Conservation (phyloP, 1,140 invertebrate species). For the Ceratosolen fusciceps region DNA sequence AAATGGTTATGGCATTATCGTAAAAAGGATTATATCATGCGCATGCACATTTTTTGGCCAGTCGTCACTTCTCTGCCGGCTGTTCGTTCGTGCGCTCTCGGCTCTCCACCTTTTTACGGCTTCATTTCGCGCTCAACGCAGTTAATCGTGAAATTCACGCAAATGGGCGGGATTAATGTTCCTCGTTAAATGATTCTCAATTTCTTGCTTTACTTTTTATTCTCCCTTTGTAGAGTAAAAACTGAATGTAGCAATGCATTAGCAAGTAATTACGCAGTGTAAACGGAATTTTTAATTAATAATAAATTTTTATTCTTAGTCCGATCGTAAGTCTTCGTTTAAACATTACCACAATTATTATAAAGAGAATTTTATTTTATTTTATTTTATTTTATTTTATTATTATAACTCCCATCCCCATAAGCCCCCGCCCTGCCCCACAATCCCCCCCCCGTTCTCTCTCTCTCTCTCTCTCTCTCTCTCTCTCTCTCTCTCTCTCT, state of each 20-base stretch:
- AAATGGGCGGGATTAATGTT: slow-evolving; percentile 26
- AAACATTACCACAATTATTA: too few species aligned
- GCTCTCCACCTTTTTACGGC: slow-evolving; percentile 27
- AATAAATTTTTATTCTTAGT: neutral
- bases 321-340: neutral
- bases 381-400: too few species aligned
- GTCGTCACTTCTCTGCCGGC: neutral
- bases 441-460: too few species aligned
- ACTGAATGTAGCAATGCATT: slow-evolving; percentile 14
- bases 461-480: too few species aligned
- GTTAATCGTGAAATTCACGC: slow-evolving; percentile 35
- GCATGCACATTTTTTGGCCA: slow-evolving; percentile 17
- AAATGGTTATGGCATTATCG: slow-evolving; percentile 11
- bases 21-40: slow-evolving; percentile 19
- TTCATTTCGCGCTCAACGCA: slow-evolving; percentile 25
- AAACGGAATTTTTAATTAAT: slow-evolving; percentile 14
- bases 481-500: too few species aligned
- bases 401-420: too few species aligned
- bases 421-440: too few species aligned
- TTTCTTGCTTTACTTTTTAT: slow-evolving; percentile 10
- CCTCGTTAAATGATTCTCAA: slow-evolving; percentile 27
- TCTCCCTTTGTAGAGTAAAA: neutral
- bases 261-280: neutral
- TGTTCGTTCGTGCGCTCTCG: neutral
- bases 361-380: too few species aligned